These are phyloP conservation scores for Cisticola juncidis DNA, from an alignment of 2,113 vertebrate species.

Conservation along the genomic window DNA sequence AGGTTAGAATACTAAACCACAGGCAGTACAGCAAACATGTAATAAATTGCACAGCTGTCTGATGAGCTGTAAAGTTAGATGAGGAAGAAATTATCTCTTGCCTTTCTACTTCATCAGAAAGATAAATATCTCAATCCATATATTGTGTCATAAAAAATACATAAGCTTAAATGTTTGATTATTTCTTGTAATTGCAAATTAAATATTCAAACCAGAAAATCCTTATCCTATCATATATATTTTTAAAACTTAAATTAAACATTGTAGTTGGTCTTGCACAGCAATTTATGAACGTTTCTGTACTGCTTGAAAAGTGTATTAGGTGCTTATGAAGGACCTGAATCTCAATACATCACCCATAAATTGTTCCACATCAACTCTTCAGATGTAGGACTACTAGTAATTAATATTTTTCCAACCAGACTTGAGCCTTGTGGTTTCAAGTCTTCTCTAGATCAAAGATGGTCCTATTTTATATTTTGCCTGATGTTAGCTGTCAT, in stretches of 20 bases:
- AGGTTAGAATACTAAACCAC: background rate
- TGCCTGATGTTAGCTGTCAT: background rate
- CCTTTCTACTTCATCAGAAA: constrained; percentile 32
- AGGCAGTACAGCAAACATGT: background rate
- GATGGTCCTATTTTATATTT: background rate
- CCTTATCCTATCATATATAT: background rate
- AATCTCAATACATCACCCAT: background rate
- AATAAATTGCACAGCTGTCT: constrained; percentile 47
- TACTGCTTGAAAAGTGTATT: background rate
- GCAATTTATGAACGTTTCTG: background rate
- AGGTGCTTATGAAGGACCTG: background rate
- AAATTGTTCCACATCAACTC: background rate
- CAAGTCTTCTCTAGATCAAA: background rate
- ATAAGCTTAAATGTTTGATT: constrained; percentile 58
- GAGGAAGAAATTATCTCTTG: constrained; percentile 43
- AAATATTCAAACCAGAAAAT: constrained; percentile 51
- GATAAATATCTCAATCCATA: background rate
- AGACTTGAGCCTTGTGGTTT: background rate
- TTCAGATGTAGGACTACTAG: background rate
- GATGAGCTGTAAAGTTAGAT: constrained; percentile 39
- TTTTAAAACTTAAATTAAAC: constrained; percentile 39
- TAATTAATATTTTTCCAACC: background rate
- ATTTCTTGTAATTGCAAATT: constrained; percentile 42
- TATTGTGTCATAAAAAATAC: constrained; percentile 45
- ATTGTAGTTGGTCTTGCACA: background rate